Conservation (phyloP, 2,797 vertebrate genomes). For the Perodicticus potto region DNA sequence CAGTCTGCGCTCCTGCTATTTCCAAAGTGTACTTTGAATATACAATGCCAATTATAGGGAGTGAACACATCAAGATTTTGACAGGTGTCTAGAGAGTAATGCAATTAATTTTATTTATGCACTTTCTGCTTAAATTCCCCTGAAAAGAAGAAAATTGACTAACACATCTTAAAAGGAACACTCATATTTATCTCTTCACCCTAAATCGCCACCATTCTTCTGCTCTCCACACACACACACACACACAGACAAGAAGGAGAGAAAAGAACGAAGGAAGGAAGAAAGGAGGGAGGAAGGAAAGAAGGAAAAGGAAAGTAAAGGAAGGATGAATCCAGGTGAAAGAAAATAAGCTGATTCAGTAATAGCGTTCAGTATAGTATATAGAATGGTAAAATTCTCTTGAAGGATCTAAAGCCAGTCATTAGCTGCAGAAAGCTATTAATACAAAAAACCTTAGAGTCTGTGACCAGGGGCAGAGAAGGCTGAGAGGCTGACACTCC, state of each 20-base stretch:
- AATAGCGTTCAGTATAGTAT: not conserved
- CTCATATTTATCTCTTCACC: not conserved
- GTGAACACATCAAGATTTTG: conserved; percentile 81
- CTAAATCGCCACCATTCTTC: not conserved
- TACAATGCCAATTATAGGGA: conserved; percentile 70
- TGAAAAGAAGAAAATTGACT: conserved; percentile 75
- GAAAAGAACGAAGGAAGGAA: too few relatives aligned
- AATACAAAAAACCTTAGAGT: conserved; percentile 31
- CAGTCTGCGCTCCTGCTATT: conserved; percentile 72
- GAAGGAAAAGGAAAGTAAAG: not conserved
- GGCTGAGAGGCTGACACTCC: conserved; percentile 23
- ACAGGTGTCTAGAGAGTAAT: conserved; percentile 77
- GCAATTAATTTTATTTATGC: conserved; percentile 84
- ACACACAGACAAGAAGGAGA: not conserved
- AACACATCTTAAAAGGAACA: conserved; percentile 59
- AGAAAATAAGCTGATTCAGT: conserved; percentile 51
- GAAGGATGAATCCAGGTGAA: not conserved
- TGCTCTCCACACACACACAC: too few relatives aligned
- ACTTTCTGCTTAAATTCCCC: conserved; percentile 78
- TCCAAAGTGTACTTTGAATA: conserved; percentile 81
- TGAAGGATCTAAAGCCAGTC: conserved; percentile 48
- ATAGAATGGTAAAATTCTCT: conserved; percentile 40
- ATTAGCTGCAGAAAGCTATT: conserved; percentile 66
- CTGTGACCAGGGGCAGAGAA: conserved; percentile 6
- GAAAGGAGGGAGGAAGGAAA: too few relatives aligned